Base-by-base conservation (phyloP, 2,797 vertebrate genomes). In the Spinus pinus region DNA sequence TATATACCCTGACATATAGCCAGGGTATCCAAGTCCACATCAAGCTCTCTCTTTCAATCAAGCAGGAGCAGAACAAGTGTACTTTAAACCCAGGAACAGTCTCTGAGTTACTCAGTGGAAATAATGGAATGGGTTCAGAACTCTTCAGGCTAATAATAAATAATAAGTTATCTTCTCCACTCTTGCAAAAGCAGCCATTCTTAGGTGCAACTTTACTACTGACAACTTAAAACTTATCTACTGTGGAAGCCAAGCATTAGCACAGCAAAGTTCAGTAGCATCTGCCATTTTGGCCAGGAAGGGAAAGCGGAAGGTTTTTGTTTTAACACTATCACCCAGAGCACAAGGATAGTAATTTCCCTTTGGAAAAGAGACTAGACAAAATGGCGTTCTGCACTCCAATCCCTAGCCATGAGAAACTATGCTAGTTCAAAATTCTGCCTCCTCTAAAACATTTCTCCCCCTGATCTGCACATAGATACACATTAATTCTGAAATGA, bases 381-480 rank as follows among this genome's bases (percentile, higher is more conserved):
- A 70, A 86, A 81, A 86, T 12, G 0, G 4, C 31, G 78, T 62
- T 80, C 33, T 51, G 9, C 6, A 23, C 71, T 62, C 28, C 31
- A 74, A 51, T 33, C 31, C 31, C 33, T 5, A 31, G 15, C 31
- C 28, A 53, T 24, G 12, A 70, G 37, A 86, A 93, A 27, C 30
- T 49, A 53, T 8, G 22, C 11, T 50, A 37, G 21, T 74, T 42
- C 44, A 15, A 86, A 72, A 57, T 72, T 53, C 27, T 73, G 1
- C 47, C 28, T 39, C 64, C 8, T 66, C 44, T 81, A 15, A 91
- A 82, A 44, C 10, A 7, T 56, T 86, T 83, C 10, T n/a, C 21
- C 20, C 10, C 5, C 14, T n/a, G 24, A 65, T 28, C 7, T 5
- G 2, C 2, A 0, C 5, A 2, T 27, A 19, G 2, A 3, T 57